Percentiles rank a stretch among this genome's conserved stretches.
These are phyloP conservation scores for Oxyteleia sp. DNA, from an alignment of 2,888 invertebrate genomes.

Conservation along the genomic window DNA sequence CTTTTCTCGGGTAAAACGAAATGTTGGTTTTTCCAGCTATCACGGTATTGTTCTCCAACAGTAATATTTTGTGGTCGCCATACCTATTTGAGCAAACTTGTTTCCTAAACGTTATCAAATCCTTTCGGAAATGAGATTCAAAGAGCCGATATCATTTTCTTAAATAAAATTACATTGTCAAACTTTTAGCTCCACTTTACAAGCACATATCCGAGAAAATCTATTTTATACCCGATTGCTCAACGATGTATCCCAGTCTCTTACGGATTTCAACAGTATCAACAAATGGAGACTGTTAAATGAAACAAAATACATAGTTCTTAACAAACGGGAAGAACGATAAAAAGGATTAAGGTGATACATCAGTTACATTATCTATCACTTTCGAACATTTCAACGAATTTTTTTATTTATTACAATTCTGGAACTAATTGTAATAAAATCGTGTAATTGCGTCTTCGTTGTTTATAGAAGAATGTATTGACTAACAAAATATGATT, in stretches of 20 bases:
- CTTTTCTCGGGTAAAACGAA: conserved; percentile 3
- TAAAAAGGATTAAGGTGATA: conserved; percentile 2
- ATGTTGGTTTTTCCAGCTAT: conserved; percentile 1
- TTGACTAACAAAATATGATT: no score
- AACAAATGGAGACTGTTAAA: background rate
- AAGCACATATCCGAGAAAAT: background rate
- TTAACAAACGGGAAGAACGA: background rate
- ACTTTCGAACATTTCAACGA: no score
- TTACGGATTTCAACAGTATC: background rate
- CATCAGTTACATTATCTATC: no score
- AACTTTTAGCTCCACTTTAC: background rate
- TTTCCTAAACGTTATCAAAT: conserved; percentile 2
- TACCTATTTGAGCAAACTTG: conserved; percentile 2
- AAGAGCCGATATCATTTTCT: background rate
- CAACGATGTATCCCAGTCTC: conserved; percentile 13
- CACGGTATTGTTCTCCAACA: conserved; percentile 11
- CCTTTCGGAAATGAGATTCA: conserved; percentile 10
- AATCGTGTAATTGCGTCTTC: no score
- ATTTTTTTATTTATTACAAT: no score
- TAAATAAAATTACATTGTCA: background rate
- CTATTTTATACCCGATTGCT: background rate
- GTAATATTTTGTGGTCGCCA: conserved; percentile 3
- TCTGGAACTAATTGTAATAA: no score
- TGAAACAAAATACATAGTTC: background rate
- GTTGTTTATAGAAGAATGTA: no score